Conservation (phyloP, 1,140 invertebrate genomes). For the Panagrolaimus sp. region DNA sequence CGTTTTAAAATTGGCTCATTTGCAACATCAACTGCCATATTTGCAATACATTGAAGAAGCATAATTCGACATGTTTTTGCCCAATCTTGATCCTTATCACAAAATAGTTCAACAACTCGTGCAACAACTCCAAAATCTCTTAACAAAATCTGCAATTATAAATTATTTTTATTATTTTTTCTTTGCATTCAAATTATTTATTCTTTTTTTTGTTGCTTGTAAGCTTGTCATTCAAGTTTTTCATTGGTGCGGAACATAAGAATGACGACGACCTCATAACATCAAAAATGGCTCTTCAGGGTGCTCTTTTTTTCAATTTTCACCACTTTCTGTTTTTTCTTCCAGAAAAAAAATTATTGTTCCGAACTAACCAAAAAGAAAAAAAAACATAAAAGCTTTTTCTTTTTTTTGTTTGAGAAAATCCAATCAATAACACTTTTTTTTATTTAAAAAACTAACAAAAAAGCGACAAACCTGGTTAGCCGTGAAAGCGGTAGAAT, state of each 20-base stretch:
- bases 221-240: conserved; percentile 9
- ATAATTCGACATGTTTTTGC: conserved; percentile 42
- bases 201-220: neutral
- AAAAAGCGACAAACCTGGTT: conserved; percentile 34
- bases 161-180: neutral
- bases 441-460: neutral
- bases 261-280: neutral
- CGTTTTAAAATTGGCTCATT: conserved; percentile 36
- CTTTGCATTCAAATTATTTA: neutral
- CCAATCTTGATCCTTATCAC: conserved; percentile 30
- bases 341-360: conserved; percentile 9
- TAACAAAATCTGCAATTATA: conserved; percentile 30
- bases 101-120: conserved; percentile 38
- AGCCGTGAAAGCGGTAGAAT: conserved; percentile 42
- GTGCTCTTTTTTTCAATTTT: too few species aligned
- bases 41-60: conserved; percentile 46
- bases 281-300: conserved; percentile 4
- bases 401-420: too few species aligned
- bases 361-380: neutral
- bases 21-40: conserved; percentile 44
- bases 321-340: neutral
- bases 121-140: conserved; percentile 38
- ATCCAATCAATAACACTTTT: too few species aligned
- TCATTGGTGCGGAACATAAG: neutral
- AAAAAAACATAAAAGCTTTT: neutral